phyloP scores from a whole-genome alignment of 2,888 invertebrate species.

The Drosophila austrosaltans region DNA sequence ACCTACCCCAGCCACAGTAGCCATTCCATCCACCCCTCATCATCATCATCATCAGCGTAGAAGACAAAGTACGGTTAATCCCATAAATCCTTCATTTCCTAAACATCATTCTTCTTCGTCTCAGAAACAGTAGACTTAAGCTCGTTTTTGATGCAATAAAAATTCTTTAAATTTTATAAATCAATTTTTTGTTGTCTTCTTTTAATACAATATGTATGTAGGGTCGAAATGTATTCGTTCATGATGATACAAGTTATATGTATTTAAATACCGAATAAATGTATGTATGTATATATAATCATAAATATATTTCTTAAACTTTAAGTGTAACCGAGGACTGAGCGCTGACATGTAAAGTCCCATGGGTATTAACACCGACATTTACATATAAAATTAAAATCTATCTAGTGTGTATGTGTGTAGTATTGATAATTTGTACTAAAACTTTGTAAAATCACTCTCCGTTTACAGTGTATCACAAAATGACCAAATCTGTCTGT shows the following conservation, averaged over 20 bases:
- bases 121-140: not conserved
- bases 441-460: too few relatives aligned
- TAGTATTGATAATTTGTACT: not conserved
- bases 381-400: too few relatives aligned
- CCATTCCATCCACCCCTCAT: not conserved
- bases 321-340: too few relatives aligned
- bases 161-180: slow-evolving; percentile 5
- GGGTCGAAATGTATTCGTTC: too few relatives aligned
- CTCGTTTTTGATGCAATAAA: slow-evolving; percentile 14
- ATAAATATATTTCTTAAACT: too few relatives aligned
- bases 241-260: too few relatives aligned
- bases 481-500: not conserved
- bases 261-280: not conserved
- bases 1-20: not conserved
- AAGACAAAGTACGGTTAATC: not conserved
- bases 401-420: too few relatives aligned
- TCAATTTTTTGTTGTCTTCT: not conserved
- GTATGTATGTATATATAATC: too few relatives aligned
- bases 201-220: too few relatives aligned
- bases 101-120: not conserved
- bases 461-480: not conserved
- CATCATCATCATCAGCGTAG: slow-evolving; percentile 13
- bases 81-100: not conserved
- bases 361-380: too few relatives aligned
- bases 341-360: too few relatives aligned